Base-by-base conservation (phyloP, 2,113 vertebrate genomes). In the Nibea albiflora region DNA sequence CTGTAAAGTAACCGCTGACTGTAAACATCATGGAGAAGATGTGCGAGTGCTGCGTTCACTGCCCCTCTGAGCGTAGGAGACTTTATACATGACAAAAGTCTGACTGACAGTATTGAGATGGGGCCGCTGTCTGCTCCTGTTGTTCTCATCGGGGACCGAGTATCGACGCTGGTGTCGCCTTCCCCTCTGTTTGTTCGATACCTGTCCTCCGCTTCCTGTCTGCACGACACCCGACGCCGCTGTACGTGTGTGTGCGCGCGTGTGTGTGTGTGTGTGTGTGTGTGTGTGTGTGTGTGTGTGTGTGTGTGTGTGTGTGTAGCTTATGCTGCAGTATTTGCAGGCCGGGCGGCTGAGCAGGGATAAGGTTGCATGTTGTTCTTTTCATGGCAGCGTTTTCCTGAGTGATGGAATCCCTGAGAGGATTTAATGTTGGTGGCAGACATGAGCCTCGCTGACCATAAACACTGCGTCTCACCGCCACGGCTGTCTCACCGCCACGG, bases 141-240 rank as follows among this genome's bases (percentile, higher is more conserved):
- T 78, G 84, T 79, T 80, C 72, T 84, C 84, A 73, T 68, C 26
- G 9, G 42, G 73, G 82, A 61, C 73, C 35, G 11, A 78, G 75
- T 93, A 95, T 95, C 53, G 94, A 94, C 74, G 39, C 62, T 11
- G 77, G 91, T 88, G 89, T 94, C 76, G 56, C 76, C 84, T 94
- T 93, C 83, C 92, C 57, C 72, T 39, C 81, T n/a, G 44, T 75
- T 73, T 62, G 92, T 81, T 93, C 93, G 4, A 94, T 94, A 90
- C 75, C 50, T 58, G 86, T 85, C 85, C 80, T 89, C 71, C 11
- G 35, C 88, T 94, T 94, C 94, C 93, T 93, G 90, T 85, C 87
- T 87, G 90, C 9, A 17, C 31, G 71, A 83, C 83, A 90, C 89
- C 85, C 20, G 85, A 93, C 84, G 84, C 89, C 72, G 65, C 74